Percentiles rank a stretch among this genome's conserved stretches.
phyloP scores from a whole-genome alignment of 2,888 invertebrate species.

The Tortricodes alternella region DNA sequence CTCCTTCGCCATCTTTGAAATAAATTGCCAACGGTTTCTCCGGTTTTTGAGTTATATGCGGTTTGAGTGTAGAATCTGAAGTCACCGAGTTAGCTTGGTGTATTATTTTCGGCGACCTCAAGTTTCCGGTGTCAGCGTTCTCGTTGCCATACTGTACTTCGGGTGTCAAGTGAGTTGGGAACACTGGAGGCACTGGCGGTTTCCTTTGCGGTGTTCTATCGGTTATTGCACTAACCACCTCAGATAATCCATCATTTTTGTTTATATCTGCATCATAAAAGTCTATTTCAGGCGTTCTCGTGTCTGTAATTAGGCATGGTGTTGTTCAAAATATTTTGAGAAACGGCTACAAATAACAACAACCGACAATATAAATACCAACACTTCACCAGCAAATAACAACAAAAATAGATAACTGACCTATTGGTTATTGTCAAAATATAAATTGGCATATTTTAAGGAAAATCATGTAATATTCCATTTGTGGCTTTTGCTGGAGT shows the following conservation, averaged over 20 bases:
- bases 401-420: too few species aligned
- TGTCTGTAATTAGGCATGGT: conserved; percentile 59
- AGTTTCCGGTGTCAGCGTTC: conserved; percentile 64
- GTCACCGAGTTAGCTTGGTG: conserved; percentile 45
- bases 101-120: conserved; percentile 59
- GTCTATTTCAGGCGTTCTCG: conserved; percentile 74
- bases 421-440: background rate
- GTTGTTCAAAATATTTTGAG: background rate
- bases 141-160: conserved; percentile 81
- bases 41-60: conserved; percentile 74
- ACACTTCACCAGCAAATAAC: too few species aligned
- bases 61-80: conserved; percentile 67
- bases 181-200: conserved; percentile 64
- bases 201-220: conserved; percentile 49
- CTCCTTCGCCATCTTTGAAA: conserved; percentile 58
- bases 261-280: conserved; percentile 66
- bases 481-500: background rate
- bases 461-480: background rate
- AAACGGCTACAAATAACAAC: background rate
- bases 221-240: conserved; percentile 47
- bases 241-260: conserved; percentile 49
- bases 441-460: background rate
- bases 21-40: conserved; percentile 72
- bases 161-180: conserved; percentile 70
- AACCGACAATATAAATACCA: background rate